phyloP scores from a whole-genome alignment of 1,140 invertebrate genomes.

The Sinonovacula constricta region DNA sequence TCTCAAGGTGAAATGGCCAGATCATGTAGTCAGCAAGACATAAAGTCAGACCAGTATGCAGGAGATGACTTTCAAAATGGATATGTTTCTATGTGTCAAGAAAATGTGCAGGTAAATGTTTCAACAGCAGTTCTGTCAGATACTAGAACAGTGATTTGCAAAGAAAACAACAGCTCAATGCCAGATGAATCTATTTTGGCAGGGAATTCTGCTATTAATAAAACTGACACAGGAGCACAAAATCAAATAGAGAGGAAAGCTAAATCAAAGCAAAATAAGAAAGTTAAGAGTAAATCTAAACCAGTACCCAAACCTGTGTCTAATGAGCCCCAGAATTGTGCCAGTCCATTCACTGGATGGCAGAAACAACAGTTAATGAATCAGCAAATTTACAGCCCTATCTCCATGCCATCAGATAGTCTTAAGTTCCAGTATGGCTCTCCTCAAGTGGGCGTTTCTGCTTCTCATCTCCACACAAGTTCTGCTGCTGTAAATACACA shows the following conservation, averaged over 20 bases:
- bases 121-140: background rate
- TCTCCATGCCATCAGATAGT: background rate
- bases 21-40: background rate
- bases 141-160: background rate
- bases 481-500: background rate
- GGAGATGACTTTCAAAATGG: slow-evolving; percentile 5
- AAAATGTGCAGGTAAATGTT: background rate
- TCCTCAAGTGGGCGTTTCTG: background rate
- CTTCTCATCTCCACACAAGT: background rate
- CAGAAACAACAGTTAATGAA: background rate
- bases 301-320: background rate
- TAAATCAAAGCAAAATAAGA: background rate
- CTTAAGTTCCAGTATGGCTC: background rate
- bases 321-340: background rate
- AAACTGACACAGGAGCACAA: background rate
- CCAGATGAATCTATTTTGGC: background rate
- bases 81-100: background rate
- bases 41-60: background rate
- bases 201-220: too few relatives aligned
- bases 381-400: background rate
- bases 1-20: background rate
- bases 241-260: background rate
- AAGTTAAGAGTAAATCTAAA: background rate
- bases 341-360: background rate
- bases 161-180: background rate